A percentile compares a stretch with the other conserved stretches of the same genome.
Conservation (phyloP, 1,140 invertebrate genomes). For the Chionoecetes opilio region DNA sequence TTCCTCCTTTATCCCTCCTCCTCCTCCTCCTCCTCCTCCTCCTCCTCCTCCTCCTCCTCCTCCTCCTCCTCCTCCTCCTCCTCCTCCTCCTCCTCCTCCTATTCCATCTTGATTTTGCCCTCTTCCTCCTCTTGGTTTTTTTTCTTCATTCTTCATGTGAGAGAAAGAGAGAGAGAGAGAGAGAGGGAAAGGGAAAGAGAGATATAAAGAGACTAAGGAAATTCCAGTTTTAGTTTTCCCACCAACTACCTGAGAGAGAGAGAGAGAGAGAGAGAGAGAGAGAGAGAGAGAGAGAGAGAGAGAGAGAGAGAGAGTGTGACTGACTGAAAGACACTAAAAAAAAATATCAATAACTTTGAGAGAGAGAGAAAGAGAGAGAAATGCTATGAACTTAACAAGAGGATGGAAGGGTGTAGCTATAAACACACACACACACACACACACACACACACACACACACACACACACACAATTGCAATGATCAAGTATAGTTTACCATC, state of each 20-base stretch:
- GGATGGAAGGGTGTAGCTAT: background rate
- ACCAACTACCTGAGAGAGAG: background rate
- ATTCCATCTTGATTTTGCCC: background rate
- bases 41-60: conserved; percentile 36
- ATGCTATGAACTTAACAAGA: too few relatives aligned
- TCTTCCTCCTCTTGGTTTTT: background rate
- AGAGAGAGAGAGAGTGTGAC: conserved; percentile 40
- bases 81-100: conserved; percentile 28
- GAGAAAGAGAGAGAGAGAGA: conserved; percentile 23
- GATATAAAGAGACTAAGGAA: background rate
- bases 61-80: conserved; percentile 31
- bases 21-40: conserved; percentile 33
- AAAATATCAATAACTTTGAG: background rate
- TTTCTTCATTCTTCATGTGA: background rate
- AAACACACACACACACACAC: conserved; percentile 43
- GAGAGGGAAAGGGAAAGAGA: conserved; percentile 17
- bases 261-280: conserved; percentile 57
- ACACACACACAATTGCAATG: conserved; percentile 10
- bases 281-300: conserved; percentile 42
- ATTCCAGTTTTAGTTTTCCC: background rate
- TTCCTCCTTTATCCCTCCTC: too few relatives aligned
- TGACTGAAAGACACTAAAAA: too few relatives aligned
- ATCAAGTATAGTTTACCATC: background rate
- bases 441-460: conserved; percentile 56
- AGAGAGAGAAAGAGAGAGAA: background rate